These are phyloP conservation scores for Phaethornis superciliosus DNA, from an alignment of 2,113 vertebrate species.

Conservation along the genomic window DNA sequence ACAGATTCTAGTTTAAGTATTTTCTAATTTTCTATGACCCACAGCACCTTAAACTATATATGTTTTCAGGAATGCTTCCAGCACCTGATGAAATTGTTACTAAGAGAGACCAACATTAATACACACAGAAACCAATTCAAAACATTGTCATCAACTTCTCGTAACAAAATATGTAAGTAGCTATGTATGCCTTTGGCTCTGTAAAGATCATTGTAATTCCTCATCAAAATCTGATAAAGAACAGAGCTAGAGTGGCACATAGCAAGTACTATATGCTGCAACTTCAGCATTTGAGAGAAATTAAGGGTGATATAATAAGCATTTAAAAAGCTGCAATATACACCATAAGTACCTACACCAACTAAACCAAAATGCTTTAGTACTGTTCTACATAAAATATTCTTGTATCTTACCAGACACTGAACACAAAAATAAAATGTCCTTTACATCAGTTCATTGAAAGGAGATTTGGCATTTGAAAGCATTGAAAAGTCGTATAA, in stretches of 20 bases:
- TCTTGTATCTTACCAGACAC: background rate
- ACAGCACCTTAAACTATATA: background rate
- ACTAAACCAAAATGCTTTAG: background rate
- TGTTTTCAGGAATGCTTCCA: background rate
- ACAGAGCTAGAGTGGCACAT: background rate
- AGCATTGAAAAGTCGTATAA: background rate
- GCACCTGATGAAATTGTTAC: background rate
- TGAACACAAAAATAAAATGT: background rate
- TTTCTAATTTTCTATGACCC: background rate
- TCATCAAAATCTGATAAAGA: background rate
- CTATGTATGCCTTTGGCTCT: background rate
- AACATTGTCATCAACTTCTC: background rate
- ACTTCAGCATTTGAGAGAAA: background rate
- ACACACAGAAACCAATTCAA: background rate
- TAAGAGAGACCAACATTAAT: background rate
- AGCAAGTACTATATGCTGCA: background rate
- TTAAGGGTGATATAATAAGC: background rate
- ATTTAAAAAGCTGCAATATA: background rate
- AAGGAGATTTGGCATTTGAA: background rate
- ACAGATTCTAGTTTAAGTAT: background rate
- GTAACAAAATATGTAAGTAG: background rate
- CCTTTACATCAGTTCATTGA: background rate
- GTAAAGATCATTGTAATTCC: background rate
- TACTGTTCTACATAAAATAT: background rate
- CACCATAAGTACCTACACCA: background rate